phyloP scores from a whole-genome alignment of 2,113 vertebrate species.

The Machaerirhynchus nigripectus region DNA sequence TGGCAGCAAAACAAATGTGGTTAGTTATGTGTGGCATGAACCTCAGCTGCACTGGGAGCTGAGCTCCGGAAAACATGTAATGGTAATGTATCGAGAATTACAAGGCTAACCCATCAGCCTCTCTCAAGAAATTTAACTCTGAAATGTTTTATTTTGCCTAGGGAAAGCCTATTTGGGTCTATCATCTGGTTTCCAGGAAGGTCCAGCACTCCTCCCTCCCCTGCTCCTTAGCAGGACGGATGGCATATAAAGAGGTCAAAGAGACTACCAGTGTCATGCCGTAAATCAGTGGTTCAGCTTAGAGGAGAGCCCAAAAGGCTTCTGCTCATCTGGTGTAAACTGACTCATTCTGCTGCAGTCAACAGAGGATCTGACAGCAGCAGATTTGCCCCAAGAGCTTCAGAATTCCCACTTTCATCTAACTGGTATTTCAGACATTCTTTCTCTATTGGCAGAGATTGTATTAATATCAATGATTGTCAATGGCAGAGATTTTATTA shows the following conservation, averaged over 20 bases:
- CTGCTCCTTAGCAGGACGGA: neutral
- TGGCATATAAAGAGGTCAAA: slow-evolving; percentile 28
- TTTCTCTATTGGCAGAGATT: neutral
- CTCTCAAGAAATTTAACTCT: slow-evolving; percentile 43
- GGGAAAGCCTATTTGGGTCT: neutral
- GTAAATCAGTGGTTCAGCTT: slow-evolving; percentile 20
- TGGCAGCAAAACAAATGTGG: slow-evolving; percentile 60
- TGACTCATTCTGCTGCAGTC: neutral
- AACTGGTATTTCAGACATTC: neutral
- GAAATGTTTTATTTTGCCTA: slow-evolving; percentile 44
- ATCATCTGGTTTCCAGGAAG: neutral
- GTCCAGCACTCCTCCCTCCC: neutral
- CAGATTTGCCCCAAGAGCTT: slow-evolving; percentile 26
- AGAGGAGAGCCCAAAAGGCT: slow-evolving; percentile 13
- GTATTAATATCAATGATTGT: slow-evolving; percentile 1
- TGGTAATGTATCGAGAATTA: slow-evolving; percentile 20
- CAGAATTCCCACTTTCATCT: slow-evolving; percentile 19
- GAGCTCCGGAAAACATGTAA: neutral
- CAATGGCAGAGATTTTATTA: neutral
- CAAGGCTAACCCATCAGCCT: slow-evolving; percentile 8
- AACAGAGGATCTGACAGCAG: slow-evolving; percentile 21
- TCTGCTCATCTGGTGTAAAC: slow-evolving; percentile 27
- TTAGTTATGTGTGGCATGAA: slow-evolving; percentile 63
- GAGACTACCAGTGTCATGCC: neutral
- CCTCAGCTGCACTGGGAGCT: slow-evolving; percentile 41